Evolutionary conservation across 2,888 invertebrate genomes (phyloP).

Genomic region (Aspidiotus destructor): DNA sequence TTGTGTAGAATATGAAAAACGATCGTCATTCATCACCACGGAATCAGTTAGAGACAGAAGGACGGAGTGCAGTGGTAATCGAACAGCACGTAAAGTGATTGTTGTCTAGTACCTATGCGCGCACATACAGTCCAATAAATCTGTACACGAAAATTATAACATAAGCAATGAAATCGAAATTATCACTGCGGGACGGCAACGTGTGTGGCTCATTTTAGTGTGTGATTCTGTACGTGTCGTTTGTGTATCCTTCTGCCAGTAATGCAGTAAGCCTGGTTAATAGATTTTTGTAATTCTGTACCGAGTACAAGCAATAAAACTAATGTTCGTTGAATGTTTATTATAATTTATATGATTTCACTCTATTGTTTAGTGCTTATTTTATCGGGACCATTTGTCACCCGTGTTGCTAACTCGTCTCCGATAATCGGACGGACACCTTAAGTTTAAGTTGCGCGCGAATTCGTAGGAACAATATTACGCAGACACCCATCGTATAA

Average conservation of each 20-base stretch:
- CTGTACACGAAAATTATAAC: constrained; percentile 23
- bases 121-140: constrained; percentile 14
- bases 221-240: neutral
- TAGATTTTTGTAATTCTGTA: constrained; percentile 27
- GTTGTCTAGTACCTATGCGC: constrained; percentile 15
- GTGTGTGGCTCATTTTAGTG: constrained; percentile 20
- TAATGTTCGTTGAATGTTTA: constrained; percentile 28
- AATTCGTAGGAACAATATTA: neutral
- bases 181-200: constrained; percentile 27
- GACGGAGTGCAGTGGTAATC: constrained; percentile 22
- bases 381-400: constrained; percentile 27
- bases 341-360: constrained; percentile 22
- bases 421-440: constrained; percentile 2
- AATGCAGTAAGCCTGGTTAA: constrained; percentile 19
- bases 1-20: constrained; percentile 7
- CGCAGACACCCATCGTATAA: too few species aligned
- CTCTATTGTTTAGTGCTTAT: constrained; percentile 25
- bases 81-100: constrained; percentile 13
- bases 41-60: neutral
- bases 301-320: constrained; percentile 28
- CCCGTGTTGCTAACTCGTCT: neutral
- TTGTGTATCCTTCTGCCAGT: neutral
- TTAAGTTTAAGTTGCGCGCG: neutral
- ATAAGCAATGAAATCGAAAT: constrained; percentile 22
- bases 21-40: constrained; percentile 23